A percentile compares a stretch with the other conserved stretches of the same genome.
Conservation (phyloP, 1,140 invertebrate species). For the Drosophila gunungcola region DNA sequence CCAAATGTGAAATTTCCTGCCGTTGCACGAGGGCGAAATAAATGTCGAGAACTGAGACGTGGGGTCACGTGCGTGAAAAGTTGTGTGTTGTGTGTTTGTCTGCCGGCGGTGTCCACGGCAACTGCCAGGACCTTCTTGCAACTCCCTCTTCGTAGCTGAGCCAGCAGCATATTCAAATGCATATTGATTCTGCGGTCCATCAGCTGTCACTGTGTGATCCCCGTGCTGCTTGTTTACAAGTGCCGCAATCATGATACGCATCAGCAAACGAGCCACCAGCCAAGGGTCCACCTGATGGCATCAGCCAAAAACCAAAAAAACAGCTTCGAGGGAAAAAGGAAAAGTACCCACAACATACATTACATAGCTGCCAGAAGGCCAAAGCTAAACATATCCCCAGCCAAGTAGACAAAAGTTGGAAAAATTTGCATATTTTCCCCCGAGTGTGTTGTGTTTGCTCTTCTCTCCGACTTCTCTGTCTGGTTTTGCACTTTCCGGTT, state of each 20-base stretch:
- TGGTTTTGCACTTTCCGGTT: conserved; percentile 39
- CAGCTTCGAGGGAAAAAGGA: conserved; percentile 4
- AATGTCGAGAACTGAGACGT: conserved; percentile 50
- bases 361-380: conserved; percentile 29
- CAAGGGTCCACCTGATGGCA: conserved; percentile 56
- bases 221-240: conserved; percentile 61
- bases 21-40: conserved; percentile 29
- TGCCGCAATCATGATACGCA: conserved; percentile 72
- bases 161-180: conserved; percentile 69
- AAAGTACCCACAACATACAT: conserved; percentile 4
- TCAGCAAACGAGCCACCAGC: conserved; percentile 59
- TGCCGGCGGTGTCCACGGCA: conserved; percentile 6
- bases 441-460: conserved; percentile 19
- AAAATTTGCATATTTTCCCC: conserved; percentile 68
- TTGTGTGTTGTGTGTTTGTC: conserved; percentile 36
- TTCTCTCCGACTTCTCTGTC: conserved; percentile 19
- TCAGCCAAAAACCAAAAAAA: conserved; percentile 31
- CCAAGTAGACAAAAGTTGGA: conserved; percentile 58
- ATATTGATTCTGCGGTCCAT: conserved; percentile 79
- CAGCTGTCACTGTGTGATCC: conserved; percentile 35
- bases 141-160: not conserved
- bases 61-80: conserved; percentile 65
- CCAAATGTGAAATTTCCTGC: conserved; percentile 29
- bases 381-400: conserved; percentile 52
- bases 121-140: not conserved